Evolutionary conservation across 2,113 vertebrate genomes (phyloP), one percentile per base, ranked within the genome.

Genomic region (Pachyramphus minor): DNA sequence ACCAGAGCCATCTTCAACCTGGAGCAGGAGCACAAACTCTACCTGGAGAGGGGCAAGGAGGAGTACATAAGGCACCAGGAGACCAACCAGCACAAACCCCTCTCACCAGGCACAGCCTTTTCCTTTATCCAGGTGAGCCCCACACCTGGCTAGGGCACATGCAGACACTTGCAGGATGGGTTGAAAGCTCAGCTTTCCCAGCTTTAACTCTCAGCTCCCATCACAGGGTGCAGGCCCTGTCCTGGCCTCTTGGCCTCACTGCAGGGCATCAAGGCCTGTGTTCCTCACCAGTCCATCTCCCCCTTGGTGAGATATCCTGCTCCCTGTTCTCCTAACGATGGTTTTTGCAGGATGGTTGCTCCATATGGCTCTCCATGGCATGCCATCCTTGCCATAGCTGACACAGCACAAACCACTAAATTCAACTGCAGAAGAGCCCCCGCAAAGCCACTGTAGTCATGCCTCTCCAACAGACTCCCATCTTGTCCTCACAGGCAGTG

Each of bases 1-100:
- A 96, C 96, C 52, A 94, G 94, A 31, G 97, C 98, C 12, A 97
- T 98, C 89, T 98, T 98, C 81, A 93, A 89, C 84, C 59, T 97
- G 90, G 97, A 96, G 64, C 76, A 93, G 22, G 97, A 91, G 12
- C 97, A 96, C 28, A 83, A 90, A 23, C 92, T 97, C 4, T 97
- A 97, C 83, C 84, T 97, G 89, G 90, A 96, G 24, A 96, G 96
- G 37, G 97, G 96, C 71, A 94, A 92, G 42, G 94, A 97, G 8
- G 96, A 96, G 14, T 97, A 92, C 14, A 27, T 78, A 45, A 95
- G 79, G 80, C 63, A 95, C 33, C 96, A 97, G 85, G 69, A 77
- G 50, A 71, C 58, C 64, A 96, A 96, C 39, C 86, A 96, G 73
- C 84, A 95, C 49, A 95, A 93, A 24, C 96, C 90, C 55, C 73